These are phyloP conservation scores for Bombus superbus DNA, from an alignment of 1,140 invertebrate species.

Conservation along the genomic window DNA sequence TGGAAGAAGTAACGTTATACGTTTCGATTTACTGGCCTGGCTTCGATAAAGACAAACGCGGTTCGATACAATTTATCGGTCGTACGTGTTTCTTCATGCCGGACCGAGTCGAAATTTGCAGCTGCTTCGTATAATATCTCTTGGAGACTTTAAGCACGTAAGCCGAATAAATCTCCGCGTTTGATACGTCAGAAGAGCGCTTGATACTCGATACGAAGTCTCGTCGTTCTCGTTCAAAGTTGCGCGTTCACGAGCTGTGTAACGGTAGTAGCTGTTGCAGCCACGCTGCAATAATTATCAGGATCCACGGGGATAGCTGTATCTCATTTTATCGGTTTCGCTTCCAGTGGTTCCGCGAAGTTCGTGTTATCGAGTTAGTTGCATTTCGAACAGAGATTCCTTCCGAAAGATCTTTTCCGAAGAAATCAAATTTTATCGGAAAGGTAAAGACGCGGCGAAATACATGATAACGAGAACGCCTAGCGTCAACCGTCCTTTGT, in stretches of 20 bases:
- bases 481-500: not conserved
- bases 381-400: not conserved
- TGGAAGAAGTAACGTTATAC: not conserved
- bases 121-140: slow-evolving; percentile 17
- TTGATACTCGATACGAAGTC: slow-evolving; percentile 22
- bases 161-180: slow-evolving; percentile 25
- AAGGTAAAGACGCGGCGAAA: not conserved
- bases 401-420: not conserved
- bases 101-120: slow-evolving; percentile 29
- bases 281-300: slow-evolving; percentile 14
- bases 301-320: not conserved
- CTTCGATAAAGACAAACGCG: slow-evolving; percentile 26
- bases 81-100: slow-evolving; percentile 29
- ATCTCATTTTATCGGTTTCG: not conserved
- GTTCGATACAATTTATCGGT: slow-evolving; percentile 33
- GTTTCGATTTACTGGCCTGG: not conserved
- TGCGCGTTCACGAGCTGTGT: not conserved
- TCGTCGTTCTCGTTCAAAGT: slow-evolving; percentile 7
- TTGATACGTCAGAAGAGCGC: slow-evolving; percentile 31
- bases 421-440: slow-evolving; percentile 6
- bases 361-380: not conserved
- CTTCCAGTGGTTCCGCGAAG: not conserved
- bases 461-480: not conserved
- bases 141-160: slow-evolving; percentile 20
- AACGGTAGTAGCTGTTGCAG: not conserved